phyloP scores from a whole-genome alignment of 2,113 vertebrate genomes.

The Copsychus sechellarum region DNA sequence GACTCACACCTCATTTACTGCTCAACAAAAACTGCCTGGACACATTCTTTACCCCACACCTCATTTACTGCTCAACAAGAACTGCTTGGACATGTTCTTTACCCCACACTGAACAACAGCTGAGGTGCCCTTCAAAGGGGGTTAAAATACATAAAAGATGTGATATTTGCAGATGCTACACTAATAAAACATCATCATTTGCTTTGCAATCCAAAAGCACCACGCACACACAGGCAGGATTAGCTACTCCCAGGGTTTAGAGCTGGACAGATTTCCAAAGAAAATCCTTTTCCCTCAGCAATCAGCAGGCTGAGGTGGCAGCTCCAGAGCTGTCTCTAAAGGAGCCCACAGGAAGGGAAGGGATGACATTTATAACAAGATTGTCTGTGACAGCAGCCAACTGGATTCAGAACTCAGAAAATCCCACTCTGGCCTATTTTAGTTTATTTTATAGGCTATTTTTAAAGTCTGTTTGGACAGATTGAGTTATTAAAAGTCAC shows the following conservation, averaged over 20 bases:
- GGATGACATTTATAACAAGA: background rate
- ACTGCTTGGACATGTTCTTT: background rate
- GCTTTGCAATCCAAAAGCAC: background rate
- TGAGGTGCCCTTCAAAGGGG: background rate
- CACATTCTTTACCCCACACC: background rate
- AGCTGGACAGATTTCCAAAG: background rate
- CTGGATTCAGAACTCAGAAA: background rate
- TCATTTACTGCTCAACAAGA: background rate
- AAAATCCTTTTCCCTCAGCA: background rate
- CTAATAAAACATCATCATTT: background rate
- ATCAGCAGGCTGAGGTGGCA: background rate
- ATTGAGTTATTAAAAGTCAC: background rate
- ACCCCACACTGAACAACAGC: background rate
- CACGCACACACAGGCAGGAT: background rate
- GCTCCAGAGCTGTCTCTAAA: background rate
- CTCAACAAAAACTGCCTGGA: background rate
- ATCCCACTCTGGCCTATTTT: background rate
- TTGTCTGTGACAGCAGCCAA: background rate
- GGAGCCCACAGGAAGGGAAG: background rate
- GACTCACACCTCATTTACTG: background rate
- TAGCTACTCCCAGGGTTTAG: background rate
- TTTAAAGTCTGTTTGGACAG: background rate
- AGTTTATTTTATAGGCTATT: conserved; percentile 10
- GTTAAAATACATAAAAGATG: background rate
- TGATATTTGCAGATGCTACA: background rate